Evolutionary conservation across 1,140 invertebrate species (phyloP), one percentile per base, ranked within the genome.

Genomic region (Scaptomyza hsui): DNA sequence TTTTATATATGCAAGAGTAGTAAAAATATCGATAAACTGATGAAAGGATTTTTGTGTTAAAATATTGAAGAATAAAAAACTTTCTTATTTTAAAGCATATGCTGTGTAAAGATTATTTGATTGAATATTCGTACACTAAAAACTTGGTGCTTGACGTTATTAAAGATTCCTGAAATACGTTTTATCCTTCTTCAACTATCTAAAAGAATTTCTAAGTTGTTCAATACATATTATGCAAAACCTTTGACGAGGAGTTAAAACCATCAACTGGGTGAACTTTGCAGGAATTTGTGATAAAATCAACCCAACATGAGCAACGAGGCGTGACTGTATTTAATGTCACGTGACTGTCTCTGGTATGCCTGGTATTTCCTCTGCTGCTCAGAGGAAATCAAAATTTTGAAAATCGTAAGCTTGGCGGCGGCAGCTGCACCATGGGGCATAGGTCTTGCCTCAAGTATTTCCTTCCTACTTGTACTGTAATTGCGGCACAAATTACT

Each of bases 401-500:
- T 24, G 48, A 32, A 72, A 67, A 59, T 67, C 62, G 53, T 48
- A 47, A 60, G 48, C 53, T 41, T 52, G 39, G 62, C 53, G 45
- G 12, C 45, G 32, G 15, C 32, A n/a, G n/a, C 45, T 44, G 15
- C 32, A 35, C 32, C 2, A n/a, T 35, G 47, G 52, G 4, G 4
- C n/a, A 47, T 62, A 42, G 51, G 67, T 49, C 78, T 26, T 55
- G 39, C 67, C 62, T 35, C 41, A 63, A 77, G 65, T 61, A 44
- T 52, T 81, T 73, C 78, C 69, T 77, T 72, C 42, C 59, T 32
- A 37, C 74, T 57, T 35, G 56, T 29, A 32, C 57, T 72, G 72
- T 78, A 81, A 81, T 78, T 81, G 78, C 78, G 67, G 67, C 69
- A 81, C 73, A 81, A 81, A 81, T 82, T 82, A 78, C 78, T 74